Evolutionary conservation across 2,888 invertebrate species (phyloP), one percentile per base, ranked within the genome.

Genomic region (Spilarctia lutea): DNA sequence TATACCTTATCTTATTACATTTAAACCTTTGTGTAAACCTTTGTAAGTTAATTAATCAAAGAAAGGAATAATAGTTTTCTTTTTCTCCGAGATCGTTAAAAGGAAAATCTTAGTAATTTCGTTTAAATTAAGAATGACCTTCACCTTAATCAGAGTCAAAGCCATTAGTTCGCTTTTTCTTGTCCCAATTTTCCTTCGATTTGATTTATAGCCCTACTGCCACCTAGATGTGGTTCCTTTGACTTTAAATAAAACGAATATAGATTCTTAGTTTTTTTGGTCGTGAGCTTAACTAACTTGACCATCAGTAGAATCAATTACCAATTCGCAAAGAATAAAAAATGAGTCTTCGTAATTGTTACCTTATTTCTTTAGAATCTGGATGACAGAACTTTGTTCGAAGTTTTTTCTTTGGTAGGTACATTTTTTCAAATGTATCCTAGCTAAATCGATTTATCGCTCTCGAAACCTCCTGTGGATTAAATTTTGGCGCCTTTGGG

Each of bases 161-260:
- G 77, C 68, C 82, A 83, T 85, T 85, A 82, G 81, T 79, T 79
- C 71, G 52, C 68, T 83, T 83, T 85, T 85, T 78, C 79, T 77
- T 77, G 79, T 71, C 66, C 71, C 73, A 79, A 83, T 77, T 82
- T 82, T 78, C 72, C 68, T 70, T 76, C 35, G 69, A 33, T 52
- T 82, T 83, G 84, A 85, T 85, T 85, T 85, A 85, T 85, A 65
- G 73, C 56, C n/a, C 73, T 69, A 70, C 74, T 73, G 77, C 68
- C 73, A 52, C 72, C 75, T 79, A 77, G 78, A 77, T 75, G 76
- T 67, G 30, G 69, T 68, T 73, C 75, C 68, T 84, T 83, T 68
- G 65, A 75, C 75, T 78, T 82, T 78, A 56, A n/a, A 77, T 68
- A 76, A 66, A 72, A 42, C 39, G 67, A 60, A 27, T 30, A 45